Conservation (phyloP, 2,888 invertebrate genomes). For the Epistrophe eligans region DNA sequence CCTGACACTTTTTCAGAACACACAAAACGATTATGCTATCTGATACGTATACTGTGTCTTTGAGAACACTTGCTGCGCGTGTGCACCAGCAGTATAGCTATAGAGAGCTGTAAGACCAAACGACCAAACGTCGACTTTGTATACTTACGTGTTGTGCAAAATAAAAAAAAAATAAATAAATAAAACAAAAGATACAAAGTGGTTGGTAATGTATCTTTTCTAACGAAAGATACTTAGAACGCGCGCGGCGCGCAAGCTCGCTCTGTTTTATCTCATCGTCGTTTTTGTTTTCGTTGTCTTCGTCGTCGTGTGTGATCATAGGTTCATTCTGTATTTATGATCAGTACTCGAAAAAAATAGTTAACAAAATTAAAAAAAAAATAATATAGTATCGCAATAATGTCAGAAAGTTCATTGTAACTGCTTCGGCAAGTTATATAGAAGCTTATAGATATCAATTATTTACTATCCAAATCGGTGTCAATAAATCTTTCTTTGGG, state of each 20-base stretch:
- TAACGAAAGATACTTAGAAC: slow-evolving; percentile 26
- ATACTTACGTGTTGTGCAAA: slow-evolving; percentile 48
- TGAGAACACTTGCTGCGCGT: slow-evolving; percentile 72
- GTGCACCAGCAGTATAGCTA: slow-evolving; percentile 22
- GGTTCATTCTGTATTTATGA: slow-evolving; percentile 68
- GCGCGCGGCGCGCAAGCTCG: slow-evolving; percentile 25
- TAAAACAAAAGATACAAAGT: slow-evolving; percentile 43
- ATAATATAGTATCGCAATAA: slow-evolving; percentile 26
- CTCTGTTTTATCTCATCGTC: slow-evolving; percentile 36
- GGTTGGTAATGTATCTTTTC: slow-evolving; percentile 52
- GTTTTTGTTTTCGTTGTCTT: neutral
- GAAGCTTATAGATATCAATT: slow-evolving; percentile 53
- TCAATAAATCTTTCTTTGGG: slow-evolving; percentile 59
- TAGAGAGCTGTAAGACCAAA: neutral
- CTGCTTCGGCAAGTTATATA: neutral
- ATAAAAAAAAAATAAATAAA: slow-evolving; percentile 44
- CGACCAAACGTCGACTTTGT: neutral
- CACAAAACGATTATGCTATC: slow-evolving; percentile 39
- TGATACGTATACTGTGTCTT: slow-evolving; percentile 56
- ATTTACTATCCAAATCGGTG: slow-evolving; percentile 64
- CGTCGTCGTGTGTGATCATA: slow-evolving; percentile 65
- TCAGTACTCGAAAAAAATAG: slow-evolving; percentile 58
- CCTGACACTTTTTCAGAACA: slow-evolving; percentile 43
- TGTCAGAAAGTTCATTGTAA: slow-evolving; percentile 71
- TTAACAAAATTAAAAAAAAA: slow-evolving; percentile 8